Base-by-base conservation (phyloP, 2,888 invertebrate species). In the Yponomeuta malinellus region DNA sequence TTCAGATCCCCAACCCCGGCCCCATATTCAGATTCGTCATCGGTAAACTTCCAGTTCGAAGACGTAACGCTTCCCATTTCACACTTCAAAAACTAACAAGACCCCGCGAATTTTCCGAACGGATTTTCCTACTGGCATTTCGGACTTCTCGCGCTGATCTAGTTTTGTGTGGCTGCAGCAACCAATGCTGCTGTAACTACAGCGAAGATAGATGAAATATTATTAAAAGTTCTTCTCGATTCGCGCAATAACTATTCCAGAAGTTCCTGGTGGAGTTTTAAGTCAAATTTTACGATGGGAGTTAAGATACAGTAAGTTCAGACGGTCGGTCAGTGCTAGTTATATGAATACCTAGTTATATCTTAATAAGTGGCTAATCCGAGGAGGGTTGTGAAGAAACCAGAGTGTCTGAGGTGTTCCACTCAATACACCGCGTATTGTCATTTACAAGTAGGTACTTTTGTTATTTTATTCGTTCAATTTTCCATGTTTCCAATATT, bases 151-250 rank as follows among this genome's bases (percentile, higher is more conserved):
- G 15, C 15, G 15, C 52, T 59, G 52, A 59, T 59, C 52, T 59
- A 59, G 52, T 59, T 59, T 15, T 59, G 15, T 59, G 52, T 15
- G 52, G 1, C 52, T 59, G 15, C 52, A 15, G 52, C 15, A 15
- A 59, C 52, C 12, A 15, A 59, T 59, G 15, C 52, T 15, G 12
- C 52, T 59, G 52, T 59, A 59, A 59, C 52, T 59, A 59, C 15
- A 59, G 52, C 52, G 52, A 59, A 59, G 52, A 59, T 59, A 59
- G 52, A 59, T 59, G 52, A 59, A 59, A 59, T 59, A 59, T 59
- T 59, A 59, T 59, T 59, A 59, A 59, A 59, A 59, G 15, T 59
- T 59, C 52, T 59, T 15, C 52, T 59, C 15, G 52, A 15, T 59
- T 59, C 52, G 52, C 12, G 52, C 52, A 59, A 59, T 59, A 59